Evolutionary conservation across 2,888 invertebrate species (phyloP), one percentile per base, ranked within the genome.

Genomic region (Agriopis marginaria): DNA sequence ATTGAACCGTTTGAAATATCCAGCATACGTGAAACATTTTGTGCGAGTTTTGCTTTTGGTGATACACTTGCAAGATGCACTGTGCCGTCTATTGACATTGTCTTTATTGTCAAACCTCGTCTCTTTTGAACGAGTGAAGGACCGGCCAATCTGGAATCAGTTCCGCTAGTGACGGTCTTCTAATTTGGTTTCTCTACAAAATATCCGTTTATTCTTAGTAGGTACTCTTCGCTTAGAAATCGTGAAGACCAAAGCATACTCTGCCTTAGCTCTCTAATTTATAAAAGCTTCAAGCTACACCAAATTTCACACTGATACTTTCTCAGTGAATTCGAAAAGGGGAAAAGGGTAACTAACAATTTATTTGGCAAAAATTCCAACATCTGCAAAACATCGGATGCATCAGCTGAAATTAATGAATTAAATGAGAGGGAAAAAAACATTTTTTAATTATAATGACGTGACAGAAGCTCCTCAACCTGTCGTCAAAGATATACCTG

Each of bases 101-200:
- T 82, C 82, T 81, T 86, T 86, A 85, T 84, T 88, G 86, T 95
- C 97, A 96, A 97, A 98, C 97, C 97, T 98, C 97, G 96, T 96
- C 96, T 95, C 95, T 96, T 95, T 95, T 95, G 95, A 96, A 96
- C 95, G 96, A 96, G 94, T 97, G 97, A 90, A 98, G 96, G 90
- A 96, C 97, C 88, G 98, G 98, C 98, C 98, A 99, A 95, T 98
- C 98, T 89, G 98, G 98, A 93, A 99, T 98, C 95, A 98, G 96
- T 95, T 99, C 98, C 87, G 98, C 98, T 94, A 98, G 96, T 88
- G 98, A 98, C 89, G 96, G 97, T 95, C 98, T 96, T 96, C 98
- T 96, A 89, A 88, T 93, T 86, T 92, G 90, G 85, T 88, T 86
- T 93, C 89, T 93, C 94, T 94, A 94, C 85, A 94, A 94, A 92